Conservation (phyloP, 2,888 invertebrate species). For the Drosophila helvetica region DNA sequence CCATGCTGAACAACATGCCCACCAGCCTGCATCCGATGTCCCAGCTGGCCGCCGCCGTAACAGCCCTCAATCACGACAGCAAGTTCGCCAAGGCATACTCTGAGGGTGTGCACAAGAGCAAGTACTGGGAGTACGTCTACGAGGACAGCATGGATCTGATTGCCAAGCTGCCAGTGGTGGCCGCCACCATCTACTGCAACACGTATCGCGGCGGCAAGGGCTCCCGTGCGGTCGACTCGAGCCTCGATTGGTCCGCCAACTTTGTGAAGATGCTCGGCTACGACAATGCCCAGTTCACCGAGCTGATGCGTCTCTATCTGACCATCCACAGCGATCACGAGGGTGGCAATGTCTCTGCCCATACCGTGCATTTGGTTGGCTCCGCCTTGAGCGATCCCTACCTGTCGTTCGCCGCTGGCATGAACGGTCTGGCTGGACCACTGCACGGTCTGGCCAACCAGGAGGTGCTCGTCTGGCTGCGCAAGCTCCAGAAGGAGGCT, state of each 20-base stretch:
- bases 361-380: slow-evolving; percentile 93
- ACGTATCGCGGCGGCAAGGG: slow-evolving; percentile 88
- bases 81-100: slow-evolving; percentile 92
- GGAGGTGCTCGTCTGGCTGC: slow-evolving; percentile 96
- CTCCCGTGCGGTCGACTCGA: slow-evolving; percentile 90
- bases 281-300: slow-evolving; percentile 88
- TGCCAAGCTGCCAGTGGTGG: slow-evolving; percentile 93
- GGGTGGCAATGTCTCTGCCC: slow-evolving; percentile 96
- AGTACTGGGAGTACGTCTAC: slow-evolving; percentile 91
- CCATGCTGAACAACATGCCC: slow-evolving; percentile 92
- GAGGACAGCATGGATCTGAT: slow-evolving; percentile 95
- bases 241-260: slow-evolving; percentile 93
- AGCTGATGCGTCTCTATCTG: slow-evolving; percentile 93
- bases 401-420: slow-evolving; percentile 92
- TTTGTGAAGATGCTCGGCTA: slow-evolving; percentile 93
- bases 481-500: slow-evolving; percentile 93
- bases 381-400: slow-evolving; percentile 95
- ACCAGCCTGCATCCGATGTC: slow-evolving; percentile 93
- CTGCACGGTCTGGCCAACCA: slow-evolving; percentile 96
- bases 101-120: slow-evolving; percentile 87
- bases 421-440: slow-evolving; percentile 95
- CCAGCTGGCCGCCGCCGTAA: slow-evolving; percentile 92
- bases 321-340: slow-evolving; percentile 95
- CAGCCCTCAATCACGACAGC: slow-evolving; percentile 92
- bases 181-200: slow-evolving; percentile 93